Base-by-base conservation (phyloP, 2,888 invertebrate species). In the Exephanes ischioxanthus region DNA sequence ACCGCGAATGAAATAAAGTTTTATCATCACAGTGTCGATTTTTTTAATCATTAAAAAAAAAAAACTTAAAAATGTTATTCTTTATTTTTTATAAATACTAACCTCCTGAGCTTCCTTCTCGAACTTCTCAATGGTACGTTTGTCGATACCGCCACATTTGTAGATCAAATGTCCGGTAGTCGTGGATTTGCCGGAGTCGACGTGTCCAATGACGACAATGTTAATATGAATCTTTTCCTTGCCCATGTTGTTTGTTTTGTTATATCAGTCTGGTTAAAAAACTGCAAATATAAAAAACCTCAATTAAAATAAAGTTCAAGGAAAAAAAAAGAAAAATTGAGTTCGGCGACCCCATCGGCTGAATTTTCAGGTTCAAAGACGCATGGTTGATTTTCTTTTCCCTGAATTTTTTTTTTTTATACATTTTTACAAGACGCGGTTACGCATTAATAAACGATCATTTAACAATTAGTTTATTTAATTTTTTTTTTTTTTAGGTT, bases 71-170 rank as follows among this genome's bases (percentile, higher is more conserved):
- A 19, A 7, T 30, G 2, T 48, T 33, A 14, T 30, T 22, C 66
- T 75, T 80, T 22, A 85, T 86, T 78, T 80, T n/a, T 67, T 84
- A 61, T n/a, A 55, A 55, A 76, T 77, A 66, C 75, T 87, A 80
- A 92, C 92, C 88, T 99, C 99, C 95, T 98, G 98, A 95, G 99
- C 99, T 95, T 99, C 99, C 96, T 99, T 99, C 96, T 99, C 99
- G 96, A 99, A 99, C 95, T 99, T 99, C 95, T 99, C 99, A 95
- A 99, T 99, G 94, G 99, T 99, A 97, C 99, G 97, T 95, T 99
- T 99, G 96, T 99, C 99, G 95, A 99, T 99, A 96, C 99, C 99
- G 95, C 99, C 99, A 95, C 99, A 99, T 97, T 99, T 99, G 97
- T 99, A 99, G 96, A 99, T 99, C 96, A 99, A 96, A 95, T 99